These are phyloP conservation scores for Tipula unca DNA, from an alignment of 2,888 invertebrate species.

Conservation along the genomic window DNA sequence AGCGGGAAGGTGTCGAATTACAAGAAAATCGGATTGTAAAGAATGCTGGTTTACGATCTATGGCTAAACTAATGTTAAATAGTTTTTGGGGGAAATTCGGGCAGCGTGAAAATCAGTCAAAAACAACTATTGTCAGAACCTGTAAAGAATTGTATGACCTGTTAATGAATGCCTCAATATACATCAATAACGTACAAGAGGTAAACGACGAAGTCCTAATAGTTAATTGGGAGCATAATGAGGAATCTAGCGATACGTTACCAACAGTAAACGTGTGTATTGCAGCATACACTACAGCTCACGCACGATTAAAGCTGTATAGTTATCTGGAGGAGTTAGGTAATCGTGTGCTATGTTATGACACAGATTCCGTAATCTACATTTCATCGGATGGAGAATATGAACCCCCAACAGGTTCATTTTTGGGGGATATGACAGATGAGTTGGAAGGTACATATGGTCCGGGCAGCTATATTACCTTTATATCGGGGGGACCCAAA, in stretches of 20 bases:
- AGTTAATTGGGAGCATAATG: no score
- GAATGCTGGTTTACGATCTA: conserved; percentile 3
- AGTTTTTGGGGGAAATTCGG: conserved; percentile 23
- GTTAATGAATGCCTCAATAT: conserved; percentile 25
- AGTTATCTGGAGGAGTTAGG: no score
- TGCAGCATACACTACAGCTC: no score
- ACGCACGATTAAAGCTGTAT: no score
- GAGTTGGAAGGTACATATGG: conserved; percentile 30
- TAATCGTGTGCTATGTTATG: neutral
- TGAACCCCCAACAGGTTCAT: neutral
- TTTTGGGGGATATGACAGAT: conserved; percentile 33
- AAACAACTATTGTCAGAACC: conserved; percentile 24
- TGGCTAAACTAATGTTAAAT: conserved; percentile 17
- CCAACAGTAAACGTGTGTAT: no score
- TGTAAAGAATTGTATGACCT: conserved; percentile 25
- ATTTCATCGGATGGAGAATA: neutral
- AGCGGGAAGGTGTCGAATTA: neutral
- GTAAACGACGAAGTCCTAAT: no score
- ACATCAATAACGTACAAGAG: no score
- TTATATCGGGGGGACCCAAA: conserved; percentile 34
- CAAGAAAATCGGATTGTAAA: neutral
- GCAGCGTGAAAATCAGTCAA: conserved; percentile 22
- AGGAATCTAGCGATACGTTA: no score
- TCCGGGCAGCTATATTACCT: conserved; percentile 30
- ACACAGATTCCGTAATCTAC: neutral